Base-by-base conservation (phyloP, 2,113 vertebrate genomes). In the Alouatta palliata region DNA sequence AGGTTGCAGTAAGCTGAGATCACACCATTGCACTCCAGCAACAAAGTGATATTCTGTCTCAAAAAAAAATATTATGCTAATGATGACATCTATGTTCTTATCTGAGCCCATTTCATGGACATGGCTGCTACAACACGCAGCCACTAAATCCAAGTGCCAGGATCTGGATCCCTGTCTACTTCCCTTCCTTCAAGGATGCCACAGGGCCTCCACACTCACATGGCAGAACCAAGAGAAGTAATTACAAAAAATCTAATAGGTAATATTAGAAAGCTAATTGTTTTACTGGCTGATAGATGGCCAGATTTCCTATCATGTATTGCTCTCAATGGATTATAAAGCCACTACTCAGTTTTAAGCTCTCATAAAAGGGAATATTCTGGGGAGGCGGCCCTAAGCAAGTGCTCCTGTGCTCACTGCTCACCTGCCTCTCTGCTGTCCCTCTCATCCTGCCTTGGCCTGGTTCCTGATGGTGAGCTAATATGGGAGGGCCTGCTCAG, bases 61-160 rank as follows among this genome's bases (percentile, higher is more conserved):
- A 30, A 64, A 30, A 6, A 64, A 30, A 4, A n/a, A n/a, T n/a
- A 25, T 19, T 1, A 8, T 8, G 6, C 21, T 1, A 12, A 23
- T 0, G 4, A 9, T 8, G 43, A 58, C 54, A 43, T 6, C 61
- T 17, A 14, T 47, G 17, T 43, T 47, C 70, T 70, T 54, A 75
- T 3, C 19, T 21, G 43, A 49, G 6, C 61, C 23, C 8, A 6
- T 6, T 52, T 37, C 11, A 5, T 8, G 54, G 9, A 64, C 20
- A 6, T 52, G 54, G 20, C 47, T n/a, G 58, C 23, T n/a, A 17
- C 8, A 21, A 70, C 58, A 43, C 43, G 25, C 3, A 14, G 20
- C 32, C 77, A 32, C 71, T 19, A 8, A 64, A 52, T 4, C 25
- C 47, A 52, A 2, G 10, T 9, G 56, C 19, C 76, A 81, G 75